Percentiles rank a stretch among this genome's conserved stretches.
Evolutionary conservation across 2,113 vertebrate species (phyloP).

Genomic region (Argyrosomus japonicus): DNA sequence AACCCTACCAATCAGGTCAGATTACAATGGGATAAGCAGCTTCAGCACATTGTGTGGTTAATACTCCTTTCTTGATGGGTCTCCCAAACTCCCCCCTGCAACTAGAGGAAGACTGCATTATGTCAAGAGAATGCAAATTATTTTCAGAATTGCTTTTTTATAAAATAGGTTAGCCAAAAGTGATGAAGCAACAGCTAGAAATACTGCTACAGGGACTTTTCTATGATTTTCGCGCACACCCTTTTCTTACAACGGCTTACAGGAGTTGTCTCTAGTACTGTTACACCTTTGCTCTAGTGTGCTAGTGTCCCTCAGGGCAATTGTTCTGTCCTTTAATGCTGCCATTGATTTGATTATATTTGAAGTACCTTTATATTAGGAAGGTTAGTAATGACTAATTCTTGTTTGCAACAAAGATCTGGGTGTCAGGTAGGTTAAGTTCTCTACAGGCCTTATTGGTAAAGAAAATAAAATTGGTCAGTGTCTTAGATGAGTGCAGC

Average conservation of each 20-base stretch:
- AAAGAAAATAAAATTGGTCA: conserved; percentile 26
- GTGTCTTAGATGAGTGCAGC: conserved; percentile 16
- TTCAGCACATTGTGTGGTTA: conserved; percentile 72
- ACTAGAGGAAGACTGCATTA: conserved; percentile 20
- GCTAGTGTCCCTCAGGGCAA: conserved; percentile 24
- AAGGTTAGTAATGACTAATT: conserved; percentile 17
- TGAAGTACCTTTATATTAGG: conserved; percentile 18
- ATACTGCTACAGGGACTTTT: conserved; percentile 5
- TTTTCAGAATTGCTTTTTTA: conserved; percentile 45
- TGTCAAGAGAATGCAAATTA: conserved; percentile 34
- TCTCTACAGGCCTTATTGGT: neutral
- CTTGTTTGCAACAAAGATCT: conserved; percentile 28
- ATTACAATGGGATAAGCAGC: conserved; percentile 79
- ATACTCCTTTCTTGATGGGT: conserved; percentile 56
- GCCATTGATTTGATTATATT: conserved; percentile 26
- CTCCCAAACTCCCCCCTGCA: conserved; percentile 21
- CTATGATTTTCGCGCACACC: neutral
- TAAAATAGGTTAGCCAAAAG: conserved; percentile 21
- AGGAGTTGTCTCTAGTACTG: conserved; percentile 1
- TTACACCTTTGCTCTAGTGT: conserved; percentile 42
- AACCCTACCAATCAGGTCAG: conserved; percentile 82
- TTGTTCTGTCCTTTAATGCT: conserved; percentile 43
- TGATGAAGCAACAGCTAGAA: conserved; percentile 26
- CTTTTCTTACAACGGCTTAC: neutral
- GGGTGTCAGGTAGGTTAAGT: neutral